Conservation (phyloP, 2,888 invertebrate genomes). For the Trimorus sp. region DNA sequence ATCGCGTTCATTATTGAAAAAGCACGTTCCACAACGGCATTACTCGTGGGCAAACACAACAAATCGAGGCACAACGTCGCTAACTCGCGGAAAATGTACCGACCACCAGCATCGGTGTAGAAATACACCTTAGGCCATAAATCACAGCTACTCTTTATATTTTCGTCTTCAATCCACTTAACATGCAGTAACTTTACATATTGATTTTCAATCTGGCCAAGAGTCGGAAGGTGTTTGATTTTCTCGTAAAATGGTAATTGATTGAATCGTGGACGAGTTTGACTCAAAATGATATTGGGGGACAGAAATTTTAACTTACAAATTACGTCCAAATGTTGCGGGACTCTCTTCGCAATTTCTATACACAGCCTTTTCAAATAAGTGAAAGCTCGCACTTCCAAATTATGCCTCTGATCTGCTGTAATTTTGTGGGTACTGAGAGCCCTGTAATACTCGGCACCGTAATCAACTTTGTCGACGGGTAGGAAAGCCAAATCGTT, state of each 20-base stretch:
- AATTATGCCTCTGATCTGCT: not conserved
- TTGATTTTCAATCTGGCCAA: conserved; percentile 37
- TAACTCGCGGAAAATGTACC: conserved; percentile 41
- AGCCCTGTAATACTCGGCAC: conserved; percentile 49
- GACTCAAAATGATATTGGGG: conserved; percentile 30
- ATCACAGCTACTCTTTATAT: conserved; percentile 27
- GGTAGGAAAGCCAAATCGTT: conserved; percentile 46
- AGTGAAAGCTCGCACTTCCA: conserved; percentile 41
- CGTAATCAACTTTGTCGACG: conserved; percentile 43
- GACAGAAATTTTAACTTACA: conserved; percentile 27
- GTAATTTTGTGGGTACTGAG: conserved; percentile 5
- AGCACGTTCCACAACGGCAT: conserved; percentile 56
- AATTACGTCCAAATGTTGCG: conserved; percentile 24
- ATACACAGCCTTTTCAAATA: conserved; percentile 21
- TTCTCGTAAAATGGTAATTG: conserved; percentile 31
- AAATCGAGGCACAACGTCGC: conserved; percentile 27
- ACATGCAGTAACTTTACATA: conserved; percentile 35
- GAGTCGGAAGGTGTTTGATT: conserved; percentile 3
- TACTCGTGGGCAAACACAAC: conserved; percentile 50
- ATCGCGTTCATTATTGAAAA: conserved; percentile 58
- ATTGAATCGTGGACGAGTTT: conserved; percentile 35
- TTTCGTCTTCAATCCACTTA: conserved; percentile 11
- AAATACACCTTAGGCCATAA: conserved; percentile 44
- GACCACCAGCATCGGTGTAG: conserved; percentile 49
- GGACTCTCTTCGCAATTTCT: conserved; percentile 33